phyloP scores from a whole-genome alignment of 2,888 invertebrate genomes.

The Pristionchus maxplancki region DNA sequence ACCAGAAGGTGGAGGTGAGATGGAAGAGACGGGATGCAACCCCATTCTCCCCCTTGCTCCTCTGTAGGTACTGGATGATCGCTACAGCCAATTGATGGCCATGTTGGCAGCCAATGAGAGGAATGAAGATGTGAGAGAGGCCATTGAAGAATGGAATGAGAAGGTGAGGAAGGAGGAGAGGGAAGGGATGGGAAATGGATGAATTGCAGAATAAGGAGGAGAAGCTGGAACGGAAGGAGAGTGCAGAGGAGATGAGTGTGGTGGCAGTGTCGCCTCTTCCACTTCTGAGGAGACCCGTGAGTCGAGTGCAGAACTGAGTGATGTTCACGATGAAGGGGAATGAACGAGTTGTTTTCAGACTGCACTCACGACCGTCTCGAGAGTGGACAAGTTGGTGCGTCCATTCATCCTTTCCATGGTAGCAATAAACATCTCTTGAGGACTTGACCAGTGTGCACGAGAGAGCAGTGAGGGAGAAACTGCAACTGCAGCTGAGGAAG shows the following conservation, averaged over 20 bases:
- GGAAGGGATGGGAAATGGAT: not conserved
- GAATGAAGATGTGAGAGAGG: not conserved
- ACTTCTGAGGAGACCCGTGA: not conserved
- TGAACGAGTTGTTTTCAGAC: too few relatives aligned
- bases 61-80: not conserved
- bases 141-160: not conserved
- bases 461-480: not conserved
- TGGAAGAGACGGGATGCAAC: too few relatives aligned
- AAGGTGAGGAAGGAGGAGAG: not conserved
- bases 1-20: not conserved
- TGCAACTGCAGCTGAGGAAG: not conserved
- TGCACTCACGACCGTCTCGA: not conserved
- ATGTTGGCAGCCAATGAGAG: not conserved
- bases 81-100: not conserved
- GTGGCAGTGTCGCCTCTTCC: not conserved
- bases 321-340: too few relatives aligned
- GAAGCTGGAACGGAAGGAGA: too few relatives aligned
- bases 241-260: too few relatives aligned
- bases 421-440: not conserved
- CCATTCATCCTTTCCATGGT: not conserved
- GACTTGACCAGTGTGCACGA: not conserved
- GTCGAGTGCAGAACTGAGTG: not conserved
- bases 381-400: not conserved
- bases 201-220: not conserved
- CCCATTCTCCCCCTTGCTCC: not conserved